phyloP scores from a whole-genome alignment of 2,113 vertebrate species.

The Grantiella picta region DNA sequence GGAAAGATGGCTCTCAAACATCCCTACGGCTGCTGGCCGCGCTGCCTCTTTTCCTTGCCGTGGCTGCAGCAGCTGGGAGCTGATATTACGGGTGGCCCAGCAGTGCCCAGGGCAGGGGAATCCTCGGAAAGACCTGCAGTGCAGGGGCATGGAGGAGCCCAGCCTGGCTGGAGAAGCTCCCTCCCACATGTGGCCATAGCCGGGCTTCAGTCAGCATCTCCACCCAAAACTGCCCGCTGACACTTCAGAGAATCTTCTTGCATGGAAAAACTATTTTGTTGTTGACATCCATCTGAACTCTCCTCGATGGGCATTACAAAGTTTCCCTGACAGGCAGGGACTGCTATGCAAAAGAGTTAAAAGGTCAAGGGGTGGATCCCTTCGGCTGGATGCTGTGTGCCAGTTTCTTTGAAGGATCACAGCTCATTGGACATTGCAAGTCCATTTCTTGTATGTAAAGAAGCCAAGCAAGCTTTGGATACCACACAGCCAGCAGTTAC shows the following conservation, averaged over 20 bases:
- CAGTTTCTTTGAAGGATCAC: background rate
- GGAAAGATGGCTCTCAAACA: background rate
- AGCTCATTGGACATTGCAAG: background rate
- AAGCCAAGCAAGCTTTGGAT: background rate
- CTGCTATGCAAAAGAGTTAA: background rate
- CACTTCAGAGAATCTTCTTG: background rate
- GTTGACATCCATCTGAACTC: background rate
- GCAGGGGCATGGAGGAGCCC: background rate
- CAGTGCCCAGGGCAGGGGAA: background rate
- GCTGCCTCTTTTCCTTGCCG: background rate
- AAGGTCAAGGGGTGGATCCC: background rate
- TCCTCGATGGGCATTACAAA: background rate
- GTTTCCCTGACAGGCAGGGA: background rate
- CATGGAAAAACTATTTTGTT: background rate
- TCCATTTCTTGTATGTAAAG: background rate
- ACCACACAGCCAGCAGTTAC: background rate
- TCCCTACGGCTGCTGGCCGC: fast-evolving
- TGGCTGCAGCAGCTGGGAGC: background rate
- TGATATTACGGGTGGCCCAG: background rate
- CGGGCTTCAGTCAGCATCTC: background rate
- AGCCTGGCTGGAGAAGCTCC: background rate
- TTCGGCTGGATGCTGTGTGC: background rate
- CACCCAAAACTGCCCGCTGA: background rate
- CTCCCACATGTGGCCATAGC: fast-evolving
- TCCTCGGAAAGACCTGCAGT: background rate